These are phyloP conservation scores for Palloptera scutellata DNA, from an alignment of 2,888 invertebrate genomes.

Conservation along the genomic window DNA sequence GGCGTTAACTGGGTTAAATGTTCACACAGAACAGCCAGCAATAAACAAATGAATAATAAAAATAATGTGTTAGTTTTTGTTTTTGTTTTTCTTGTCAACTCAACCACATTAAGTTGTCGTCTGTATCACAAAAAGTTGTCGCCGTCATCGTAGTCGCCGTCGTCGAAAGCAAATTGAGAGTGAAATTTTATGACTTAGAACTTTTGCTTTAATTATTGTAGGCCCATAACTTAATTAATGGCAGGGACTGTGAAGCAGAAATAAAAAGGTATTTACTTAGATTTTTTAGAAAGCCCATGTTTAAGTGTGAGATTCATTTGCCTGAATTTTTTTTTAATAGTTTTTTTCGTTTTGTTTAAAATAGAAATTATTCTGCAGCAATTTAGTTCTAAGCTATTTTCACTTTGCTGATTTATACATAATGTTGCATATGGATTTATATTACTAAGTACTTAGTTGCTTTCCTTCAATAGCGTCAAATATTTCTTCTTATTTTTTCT, in stretches of 20 bases:
- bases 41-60: neutral
- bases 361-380: too few species aligned
- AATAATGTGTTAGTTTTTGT: neutral
- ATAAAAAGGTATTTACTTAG: neutral
- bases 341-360: too few species aligned
- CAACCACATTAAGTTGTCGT: neutral
- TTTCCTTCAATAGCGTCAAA: too few species aligned
- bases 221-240: neutral
- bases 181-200: conserved; percentile 22
- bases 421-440: too few species aligned
- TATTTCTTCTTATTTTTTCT: too few species aligned
- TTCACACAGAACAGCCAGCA: neutral
- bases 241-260: neutral
- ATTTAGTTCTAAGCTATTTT: too few species aligned
- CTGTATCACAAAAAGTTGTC: neutral
- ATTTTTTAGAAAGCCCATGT: too few species aligned
- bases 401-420: too few species aligned
- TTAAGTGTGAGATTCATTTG: too few species aligned
- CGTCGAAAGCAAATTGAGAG: conserved; percentile 18
- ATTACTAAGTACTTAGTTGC: too few species aligned
- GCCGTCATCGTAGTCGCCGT: neutral
- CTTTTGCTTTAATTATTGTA: conserved; percentile 27
- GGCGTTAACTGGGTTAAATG: conserved; percentile 36
- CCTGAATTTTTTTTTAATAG: too few species aligned
- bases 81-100: neutral